A percentile compares a stretch with the other conserved stretches of the same genome.
phyloP scores from a whole-genome alignment of 2,888 invertebrate genomes.

The Hypomecis atomaria region DNA sequence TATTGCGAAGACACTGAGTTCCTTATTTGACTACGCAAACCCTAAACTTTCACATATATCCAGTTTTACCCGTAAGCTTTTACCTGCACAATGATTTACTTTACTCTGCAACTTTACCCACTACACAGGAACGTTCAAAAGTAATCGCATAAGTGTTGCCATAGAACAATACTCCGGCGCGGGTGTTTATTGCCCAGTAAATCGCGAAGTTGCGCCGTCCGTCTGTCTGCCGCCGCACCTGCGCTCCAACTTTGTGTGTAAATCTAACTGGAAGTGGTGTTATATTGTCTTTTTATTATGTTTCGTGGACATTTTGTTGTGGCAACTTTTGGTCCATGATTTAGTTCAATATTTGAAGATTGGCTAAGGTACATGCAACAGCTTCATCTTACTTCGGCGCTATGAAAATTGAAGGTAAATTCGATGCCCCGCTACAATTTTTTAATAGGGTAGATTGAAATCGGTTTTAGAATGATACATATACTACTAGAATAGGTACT shows the following conservation, averaged over 20 bases:
- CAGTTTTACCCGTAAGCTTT: no score
- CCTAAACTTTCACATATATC: no score
- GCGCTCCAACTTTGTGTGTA: conserved; percentile 43
- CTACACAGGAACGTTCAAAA: conserved; percentile 9
- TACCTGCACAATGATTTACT: conserved; percentile 4
- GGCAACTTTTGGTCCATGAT: neutral
- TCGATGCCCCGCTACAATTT: no score
- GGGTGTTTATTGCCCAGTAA: conserved; percentile 42
- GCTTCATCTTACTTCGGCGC: no score
- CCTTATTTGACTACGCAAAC: no score
- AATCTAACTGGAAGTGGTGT: conserved; percentile 35
- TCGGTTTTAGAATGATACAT: no score
- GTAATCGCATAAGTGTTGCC: conserved; percentile 23
- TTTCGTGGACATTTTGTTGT: conserved; percentile 4
- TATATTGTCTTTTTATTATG: conserved; percentile 23
- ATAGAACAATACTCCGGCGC: conserved; percentile 25
- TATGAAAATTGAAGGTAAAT: no score
- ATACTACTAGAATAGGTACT: no score
- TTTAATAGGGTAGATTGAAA: no score
- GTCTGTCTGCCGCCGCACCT: conserved; percentile 44
- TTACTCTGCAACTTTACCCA: conserved; percentile 2
- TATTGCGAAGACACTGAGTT: no score
- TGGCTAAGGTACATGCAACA: no score
- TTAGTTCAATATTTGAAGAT: neutral
- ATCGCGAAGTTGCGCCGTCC: conserved; percentile 39